Base-by-base conservation (phyloP, 2,113 vertebrate species). In the Leptobrachium leishanense region DNA sequence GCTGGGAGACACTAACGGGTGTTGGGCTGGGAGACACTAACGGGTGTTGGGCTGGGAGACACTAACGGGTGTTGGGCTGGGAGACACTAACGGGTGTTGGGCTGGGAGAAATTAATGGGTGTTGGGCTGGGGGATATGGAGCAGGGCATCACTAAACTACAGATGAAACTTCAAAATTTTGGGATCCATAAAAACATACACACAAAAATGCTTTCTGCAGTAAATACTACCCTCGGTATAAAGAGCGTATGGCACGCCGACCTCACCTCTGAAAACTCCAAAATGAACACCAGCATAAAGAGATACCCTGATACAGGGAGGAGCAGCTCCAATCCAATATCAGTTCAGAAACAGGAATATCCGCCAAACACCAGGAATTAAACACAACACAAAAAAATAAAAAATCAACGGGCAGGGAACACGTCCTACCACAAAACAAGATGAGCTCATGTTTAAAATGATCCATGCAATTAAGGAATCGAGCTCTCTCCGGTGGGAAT, bases 361-460 rank as follows among this genome's bases (percentile, higher is more conserved):
- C 43, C 62, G 68, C 54, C 41, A 70, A 53, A 72, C 75, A 69
- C 54, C 66, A 69, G 31, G 20, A 67, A 62, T 31, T 63, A 44
- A 77, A 77, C 55, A 77, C 55, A 15, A 68, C 3, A 63, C 13
- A 4, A 1, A 50, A 15, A 43, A 43, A 44, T 46, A 70, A 63
- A 77, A 62, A 62, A 3, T 3, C 6, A 72, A 67, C 66, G 66
- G 77, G 77, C 70, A 73, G 44, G 70, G 70, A 43, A 67, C 77
- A 46, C 44, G 77, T 73, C 70, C 68, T 68, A 57, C 70, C 70
- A 44, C 69, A 79, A 79, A 74, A 72, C 6, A 62, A 68, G 77
- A 79, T 79, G 77, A 73, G 77, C 77, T 73, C 77, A 79, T 73
- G 40, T 64, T 79, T 79, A 79, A 73, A 79, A 50, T 79, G 77